Evolutionary conservation across 1,140 invertebrate species (phyloP).

Genomic region (Drosophila neocordata): DNA sequence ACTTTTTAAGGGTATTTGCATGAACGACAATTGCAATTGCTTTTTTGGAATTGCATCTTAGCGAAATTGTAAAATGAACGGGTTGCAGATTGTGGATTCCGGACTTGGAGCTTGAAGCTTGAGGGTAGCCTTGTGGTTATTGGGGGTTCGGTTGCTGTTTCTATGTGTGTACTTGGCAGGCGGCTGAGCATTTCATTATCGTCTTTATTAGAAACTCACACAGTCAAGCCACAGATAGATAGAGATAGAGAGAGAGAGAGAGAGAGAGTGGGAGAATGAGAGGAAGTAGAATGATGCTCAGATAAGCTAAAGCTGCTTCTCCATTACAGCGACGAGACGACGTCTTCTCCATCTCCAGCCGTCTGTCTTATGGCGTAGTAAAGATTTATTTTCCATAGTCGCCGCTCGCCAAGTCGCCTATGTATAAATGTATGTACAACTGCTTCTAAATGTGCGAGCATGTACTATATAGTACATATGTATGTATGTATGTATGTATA

Average conservation of each 20-base stretch:
- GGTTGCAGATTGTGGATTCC: constrained; percentile 48
- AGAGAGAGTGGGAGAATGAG: constrained; percentile 6
- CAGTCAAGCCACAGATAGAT: constrained; percentile 4
- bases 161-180: constrained; percentile 39
- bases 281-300: constrained; percentile 13
- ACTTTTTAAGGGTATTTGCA: constrained; percentile 47
- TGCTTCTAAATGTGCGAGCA: constrained; percentile 45
- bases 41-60: constrained; percentile 36
- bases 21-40: constrained; percentile 28
- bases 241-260: neutral
- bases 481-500: constrained; percentile 17
- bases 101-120: constrained; percentile 26
- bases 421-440: constrained; percentile 42
- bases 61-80: constrained; percentile 55
- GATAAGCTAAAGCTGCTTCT: constrained; percentile 69
- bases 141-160: constrained; percentile 14
- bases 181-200: constrained; percentile 69
- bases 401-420: constrained; percentile 30
- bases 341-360: constrained; percentile 26
- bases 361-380: constrained; percentile 76
- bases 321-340: constrained; percentile 50
- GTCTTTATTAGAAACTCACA: constrained; percentile 68
- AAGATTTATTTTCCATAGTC: constrained; percentile 77
- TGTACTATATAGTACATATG: constrained; percentile 1
- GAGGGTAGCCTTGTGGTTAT: constrained; percentile 43